A percentile compares a stretch with the other conserved stretches of the same genome.
Conservation (phyloP, 2,113 vertebrate genomes). For the Rhineura floridana region DNA sequence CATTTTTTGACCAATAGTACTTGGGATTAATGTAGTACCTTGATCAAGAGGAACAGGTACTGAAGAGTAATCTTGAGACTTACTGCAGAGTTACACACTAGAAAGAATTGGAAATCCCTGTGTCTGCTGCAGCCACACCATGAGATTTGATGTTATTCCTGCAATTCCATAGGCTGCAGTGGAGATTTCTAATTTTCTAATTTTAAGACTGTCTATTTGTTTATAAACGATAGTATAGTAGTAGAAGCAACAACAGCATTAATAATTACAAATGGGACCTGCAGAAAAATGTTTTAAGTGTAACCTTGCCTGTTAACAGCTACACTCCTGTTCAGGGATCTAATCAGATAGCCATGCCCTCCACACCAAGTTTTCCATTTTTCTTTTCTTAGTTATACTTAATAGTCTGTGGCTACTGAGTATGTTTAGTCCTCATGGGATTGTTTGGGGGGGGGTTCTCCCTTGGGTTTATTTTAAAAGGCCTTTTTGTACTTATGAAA, state of each 20-base stretch:
- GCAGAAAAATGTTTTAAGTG: not conserved
- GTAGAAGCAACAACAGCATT: not conserved
- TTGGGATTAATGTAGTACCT: not conserved
- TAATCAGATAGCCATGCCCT: not conserved
- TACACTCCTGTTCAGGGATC: not conserved
- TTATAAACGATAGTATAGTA: too few relatives aligned
- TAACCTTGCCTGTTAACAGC: not conserved
- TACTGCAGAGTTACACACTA: not conserved
- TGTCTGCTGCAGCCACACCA: not conserved
- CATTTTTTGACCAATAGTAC: not conserved
- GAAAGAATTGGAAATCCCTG: not conserved
- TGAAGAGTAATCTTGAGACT: not conserved
- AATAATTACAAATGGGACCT: not conserved
- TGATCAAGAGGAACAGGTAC: not conserved
- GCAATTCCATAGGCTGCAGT: not conserved
- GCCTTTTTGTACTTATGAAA: not conserved
- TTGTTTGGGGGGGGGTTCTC: not conserved
- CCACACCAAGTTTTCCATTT: not conserved
- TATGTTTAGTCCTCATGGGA: not conserved
- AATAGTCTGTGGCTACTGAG: too few relatives aligned
- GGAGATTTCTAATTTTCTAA: not conserved
- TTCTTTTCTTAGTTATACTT: not conserved
- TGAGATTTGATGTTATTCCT: not conserved
- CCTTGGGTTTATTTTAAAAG: not conserved
- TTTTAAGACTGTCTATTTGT: not conserved